These are phyloP conservation scores for Piaya cayana DNA, from an alignment of 2,113 vertebrate species.

Conservation along the genomic window DNA sequence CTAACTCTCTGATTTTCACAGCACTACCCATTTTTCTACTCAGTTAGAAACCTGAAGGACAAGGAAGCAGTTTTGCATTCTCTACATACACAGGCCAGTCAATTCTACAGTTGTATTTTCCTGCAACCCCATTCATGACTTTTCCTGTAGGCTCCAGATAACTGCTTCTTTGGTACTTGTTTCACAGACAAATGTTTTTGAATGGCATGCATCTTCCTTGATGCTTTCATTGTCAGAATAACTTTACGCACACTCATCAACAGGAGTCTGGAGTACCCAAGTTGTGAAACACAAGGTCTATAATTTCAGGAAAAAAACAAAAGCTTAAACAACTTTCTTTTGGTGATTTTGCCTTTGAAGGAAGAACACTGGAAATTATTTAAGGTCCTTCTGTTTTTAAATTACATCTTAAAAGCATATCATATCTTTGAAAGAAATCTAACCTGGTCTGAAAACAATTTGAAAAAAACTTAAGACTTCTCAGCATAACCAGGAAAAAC, in stretches of 20 bases:
- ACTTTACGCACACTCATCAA: neutral
- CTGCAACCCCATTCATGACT: neutral
- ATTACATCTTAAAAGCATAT: neutral
- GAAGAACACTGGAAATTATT: neutral
- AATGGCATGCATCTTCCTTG: neutral
- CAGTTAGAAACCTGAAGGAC: neutral
- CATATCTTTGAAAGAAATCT: neutral
- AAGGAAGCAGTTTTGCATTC: neutral
- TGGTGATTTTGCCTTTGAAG: neutral
- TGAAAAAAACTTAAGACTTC: neutral
- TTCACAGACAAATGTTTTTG: neutral
- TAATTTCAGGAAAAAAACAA: neutral
- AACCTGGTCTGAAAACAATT: neutral
- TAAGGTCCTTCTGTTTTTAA: neutral
- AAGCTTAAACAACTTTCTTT: neutral
- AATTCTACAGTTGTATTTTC: neutral
- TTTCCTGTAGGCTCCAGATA: neutral
- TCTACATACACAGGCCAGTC: neutral
- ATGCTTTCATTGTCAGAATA: neutral
- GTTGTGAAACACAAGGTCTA: neutral
- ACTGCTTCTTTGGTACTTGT: neutral
- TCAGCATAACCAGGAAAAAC: neutral
- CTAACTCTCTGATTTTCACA: neutral
- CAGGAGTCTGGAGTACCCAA: neutral
- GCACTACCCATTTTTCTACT: neutral